Base-by-base conservation (phyloP, 1,140 invertebrate genomes). In the Trichonephila clavipes region DNA sequence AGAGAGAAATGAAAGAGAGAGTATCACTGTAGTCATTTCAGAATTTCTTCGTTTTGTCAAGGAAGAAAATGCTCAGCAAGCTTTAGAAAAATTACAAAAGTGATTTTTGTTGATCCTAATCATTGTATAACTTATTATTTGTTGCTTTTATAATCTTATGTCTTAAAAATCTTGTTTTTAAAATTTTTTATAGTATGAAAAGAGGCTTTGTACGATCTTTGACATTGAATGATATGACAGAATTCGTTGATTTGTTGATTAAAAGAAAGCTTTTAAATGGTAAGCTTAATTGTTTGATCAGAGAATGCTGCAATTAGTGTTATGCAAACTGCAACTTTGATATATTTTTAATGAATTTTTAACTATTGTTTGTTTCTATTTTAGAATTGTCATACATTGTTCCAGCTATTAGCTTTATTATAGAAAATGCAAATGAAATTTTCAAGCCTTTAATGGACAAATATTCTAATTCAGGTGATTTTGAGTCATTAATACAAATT, bases 361-460 rank as follows among this genome's bases (percentile, higher is more conserved):
- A 34, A 28, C 28, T 28, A 28, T 72, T n/a, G n/a, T n/a, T 16
- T 72, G 4, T 28, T 34, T 77, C 16, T 34, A 77, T 77, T 77
- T 14, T 24, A 77, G 69, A 83, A 62, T 87, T 87, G 16, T 59
- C 85, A 5, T 4, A 34, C 16, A 87, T 64, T 87, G 28, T 87
- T 7, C 12, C 21, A 28, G 85, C 85, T 34, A 87, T 87, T 59
- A 28, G n/a, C 59, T 87, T 62, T 34, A 18, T 87, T 5, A 87
- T 62, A 24, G 85, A 87, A 28, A 87, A 87, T 87, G 16, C 59
- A 12, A 24, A 28, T 58, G 59, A 87, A 64, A 61, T 87, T 19
- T 87, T 87, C 10, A 87, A 87, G 19, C 85, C 85, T 77, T 77
- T 77, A 34, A 5, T 77, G 12, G 69, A 77, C 8, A 77, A 77